A percentile compares a stretch with the other conserved stretches of the same genome.
Evolutionary conservation across 2,797 vertebrate species (phyloP).

Genomic region (Hybognathus amarus): DNA sequence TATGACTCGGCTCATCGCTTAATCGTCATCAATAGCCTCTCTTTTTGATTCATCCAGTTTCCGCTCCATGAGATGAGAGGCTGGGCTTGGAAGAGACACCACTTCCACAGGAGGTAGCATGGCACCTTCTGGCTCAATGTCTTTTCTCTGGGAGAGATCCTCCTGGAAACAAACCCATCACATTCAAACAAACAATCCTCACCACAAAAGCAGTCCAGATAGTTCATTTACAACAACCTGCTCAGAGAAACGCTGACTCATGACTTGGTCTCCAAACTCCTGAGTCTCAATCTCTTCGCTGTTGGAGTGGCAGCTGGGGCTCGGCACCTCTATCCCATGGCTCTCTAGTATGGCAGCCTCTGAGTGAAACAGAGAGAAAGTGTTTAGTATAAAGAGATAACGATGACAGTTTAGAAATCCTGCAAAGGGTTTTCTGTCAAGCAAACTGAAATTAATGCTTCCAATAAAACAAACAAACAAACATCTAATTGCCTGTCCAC

Average conservation of each 20-base stretch:
- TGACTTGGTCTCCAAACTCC: conserved; percentile 80
- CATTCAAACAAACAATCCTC: not conserved
- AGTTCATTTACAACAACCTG: conserved; percentile 57
- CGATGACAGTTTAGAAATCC: not conserved
- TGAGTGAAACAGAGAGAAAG: conserved; percentile 47
- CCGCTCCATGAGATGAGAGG: conserved; percentile 72
- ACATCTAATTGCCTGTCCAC: not conserved
- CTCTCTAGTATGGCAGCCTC: conserved; percentile 87
- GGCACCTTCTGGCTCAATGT: conserved; percentile 72
- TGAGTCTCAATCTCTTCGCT: conserved; percentile 82
- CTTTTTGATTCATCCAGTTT: conserved; percentile 78
- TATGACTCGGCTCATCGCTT: conserved; percentile 65
- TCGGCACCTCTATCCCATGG: conserved; percentile 84
- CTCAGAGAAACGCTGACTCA: conserved; percentile 76
- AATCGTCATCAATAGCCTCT: conserved; percentile 81
- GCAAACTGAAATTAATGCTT: not conserved
- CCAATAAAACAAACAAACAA: not conserved
- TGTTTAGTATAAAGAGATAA: not conserved
- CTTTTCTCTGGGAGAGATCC: conserved; percentile 76
- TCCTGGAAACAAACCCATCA: conserved; percentile 67
- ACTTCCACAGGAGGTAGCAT: conserved; percentile 69
- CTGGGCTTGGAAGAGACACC: conserved; percentile 71
- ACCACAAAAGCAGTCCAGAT: not conserved
- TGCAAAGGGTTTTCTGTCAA: not conserved
- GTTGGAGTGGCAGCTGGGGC: conserved; percentile 84